These are phyloP conservation scores for Brachionus sp. DNA, from an alignment of 1,140 invertebrate genomes.

Conservation along the genomic window DNA sequence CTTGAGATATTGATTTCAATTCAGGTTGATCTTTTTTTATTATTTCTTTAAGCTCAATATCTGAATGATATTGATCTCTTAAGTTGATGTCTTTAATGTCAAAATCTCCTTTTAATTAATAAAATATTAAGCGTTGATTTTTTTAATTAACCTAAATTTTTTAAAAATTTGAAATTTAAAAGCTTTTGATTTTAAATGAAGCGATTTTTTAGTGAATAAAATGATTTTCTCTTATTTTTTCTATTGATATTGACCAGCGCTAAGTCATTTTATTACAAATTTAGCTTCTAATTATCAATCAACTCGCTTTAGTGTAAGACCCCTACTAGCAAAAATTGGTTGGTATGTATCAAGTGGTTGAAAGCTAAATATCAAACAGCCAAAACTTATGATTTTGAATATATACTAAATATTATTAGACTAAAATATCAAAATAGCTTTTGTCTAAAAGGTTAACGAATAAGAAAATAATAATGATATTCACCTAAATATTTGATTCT, in stretches of 20 bases:
- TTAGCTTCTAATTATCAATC: not conserved
- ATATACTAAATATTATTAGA: too few species aligned
- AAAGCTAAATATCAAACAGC: not conserved
- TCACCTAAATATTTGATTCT: conserved; percentile 37
- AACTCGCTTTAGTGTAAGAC: not conserved
- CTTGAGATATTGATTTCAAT: conserved; percentile 6
- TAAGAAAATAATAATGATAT: not conserved
- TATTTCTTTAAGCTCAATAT: not conserved
- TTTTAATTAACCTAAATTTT: not conserved
- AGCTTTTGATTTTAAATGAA: not conserved
- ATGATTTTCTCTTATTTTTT: too few species aligned
- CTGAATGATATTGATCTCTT: not conserved
- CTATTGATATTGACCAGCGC: too few species aligned
- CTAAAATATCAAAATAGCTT: not conserved
- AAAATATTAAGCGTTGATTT: not conserved
- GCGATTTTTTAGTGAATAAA: too few species aligned
- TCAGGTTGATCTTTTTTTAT: not conserved
- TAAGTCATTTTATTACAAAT: too few species aligned
- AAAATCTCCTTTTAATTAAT: conserved; percentile 1
- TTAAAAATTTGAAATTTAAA: not conserved
- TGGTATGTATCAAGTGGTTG: not conserved
- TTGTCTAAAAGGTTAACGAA: not conserved
- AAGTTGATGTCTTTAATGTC: conserved; percentile 28
- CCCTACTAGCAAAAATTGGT: too few species aligned
- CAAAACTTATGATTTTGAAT: too few species aligned